phyloP scores from a whole-genome alignment of 2,113 vertebrate species.

The Apteryx mantelli region DNA sequence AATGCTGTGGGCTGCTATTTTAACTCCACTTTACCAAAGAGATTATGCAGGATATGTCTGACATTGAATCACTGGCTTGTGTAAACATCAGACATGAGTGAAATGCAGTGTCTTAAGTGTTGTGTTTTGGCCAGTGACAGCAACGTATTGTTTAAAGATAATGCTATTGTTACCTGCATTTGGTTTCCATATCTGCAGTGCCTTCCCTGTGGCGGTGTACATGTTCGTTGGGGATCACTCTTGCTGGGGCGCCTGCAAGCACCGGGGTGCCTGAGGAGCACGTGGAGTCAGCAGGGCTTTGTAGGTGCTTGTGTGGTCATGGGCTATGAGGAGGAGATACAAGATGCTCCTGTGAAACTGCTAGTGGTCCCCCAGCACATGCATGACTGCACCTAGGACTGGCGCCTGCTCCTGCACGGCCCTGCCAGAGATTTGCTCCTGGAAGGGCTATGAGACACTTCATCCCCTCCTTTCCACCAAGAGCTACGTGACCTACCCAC shows the following conservation, averaged over 20 bases:
- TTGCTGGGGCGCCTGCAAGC: background rate
- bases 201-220: background rate
- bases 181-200: background rate
- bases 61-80: constrained; percentile 27
- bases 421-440: background rate
- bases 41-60: constrained; percentile 42
- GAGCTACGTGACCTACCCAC: background rate
- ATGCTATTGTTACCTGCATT: background rate
- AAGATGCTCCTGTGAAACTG: background rate
- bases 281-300: background rate
- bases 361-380: background rate
- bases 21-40: constrained; percentile 11
- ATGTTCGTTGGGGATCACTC: background rate
- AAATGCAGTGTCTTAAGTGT: constrained; percentile 6
- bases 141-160: background rate
- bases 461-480: background rate
- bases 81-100: constrained; percentile 54
- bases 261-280: background rate
- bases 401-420: background rate
- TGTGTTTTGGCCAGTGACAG: background rate
- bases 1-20: background rate
- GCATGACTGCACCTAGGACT: fast-evolving
- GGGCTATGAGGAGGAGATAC: background rate
- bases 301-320: background rate
- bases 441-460: background rate